A percentile compares a stretch with the other conserved stretches of the same genome.
These are phyloP conservation scores for Lasaia peninsularis DNA, from an alignment of 1,140 invertebrate species.

Conservation along the genomic window DNA sequence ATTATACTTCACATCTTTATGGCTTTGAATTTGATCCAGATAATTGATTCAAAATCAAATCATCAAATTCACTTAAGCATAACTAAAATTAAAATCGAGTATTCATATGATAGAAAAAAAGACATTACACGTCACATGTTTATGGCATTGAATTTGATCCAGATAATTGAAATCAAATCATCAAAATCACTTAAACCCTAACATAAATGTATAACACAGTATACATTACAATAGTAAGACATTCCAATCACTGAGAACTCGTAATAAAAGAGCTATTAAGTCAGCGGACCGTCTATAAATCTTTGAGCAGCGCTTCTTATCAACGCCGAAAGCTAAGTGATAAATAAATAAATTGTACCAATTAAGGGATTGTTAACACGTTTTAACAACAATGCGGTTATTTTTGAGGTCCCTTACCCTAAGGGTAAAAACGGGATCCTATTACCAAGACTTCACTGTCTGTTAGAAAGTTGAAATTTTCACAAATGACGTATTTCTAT, in stretches of 20 bases:
- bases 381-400: slow-evolving; percentile 14
- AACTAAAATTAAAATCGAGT: too few species aligned
- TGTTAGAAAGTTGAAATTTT: too few species aligned
- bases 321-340: slow-evolving; percentile 35
- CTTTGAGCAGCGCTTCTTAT: slow-evolving; percentile 44
- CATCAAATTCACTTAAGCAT: too few species aligned
- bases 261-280: slow-evolving; percentile 11
- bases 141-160: background rate
- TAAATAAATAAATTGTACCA: slow-evolving; percentile 56
- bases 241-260: slow-evolving; percentile 3
- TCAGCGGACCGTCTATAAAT: slow-evolving; percentile 44
- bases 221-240: background rate
- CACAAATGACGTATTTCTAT: too few species aligned
- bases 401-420: background rate
- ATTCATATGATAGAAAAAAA: too few species aligned
- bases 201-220: background rate
- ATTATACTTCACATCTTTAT: too few species aligned
- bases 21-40: too few species aligned
- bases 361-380: slow-evolving; percentile 56
- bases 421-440: too few species aligned
- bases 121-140: background rate
- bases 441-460: too few species aligned
- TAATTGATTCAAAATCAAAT: too few species aligned
- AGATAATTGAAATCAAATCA: background rate
- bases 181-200: background rate